Percentiles rank a stretch among this genome's conserved stretches.
phyloP scores from a whole-genome alignment of 2,113 vertebrate species.

The Bubo scandiacus region DNA sequence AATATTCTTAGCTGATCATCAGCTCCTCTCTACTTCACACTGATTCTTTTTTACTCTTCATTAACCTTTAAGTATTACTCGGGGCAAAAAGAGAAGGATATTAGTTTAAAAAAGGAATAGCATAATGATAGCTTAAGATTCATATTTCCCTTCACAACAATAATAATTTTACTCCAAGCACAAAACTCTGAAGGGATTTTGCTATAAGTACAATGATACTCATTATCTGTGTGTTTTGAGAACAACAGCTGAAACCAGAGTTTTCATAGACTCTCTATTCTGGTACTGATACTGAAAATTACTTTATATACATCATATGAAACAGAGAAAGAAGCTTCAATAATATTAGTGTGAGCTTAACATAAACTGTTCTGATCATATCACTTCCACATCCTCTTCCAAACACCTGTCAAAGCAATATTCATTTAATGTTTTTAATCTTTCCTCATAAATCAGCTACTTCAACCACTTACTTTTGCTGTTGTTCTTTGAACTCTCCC shows the following conservation, averaged over 20 bases:
- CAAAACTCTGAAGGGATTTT: background rate
- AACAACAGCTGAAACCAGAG: conserved; percentile 8
- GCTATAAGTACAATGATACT: background rate
- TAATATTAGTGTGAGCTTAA: background rate
- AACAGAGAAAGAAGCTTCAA: conserved; percentile 56
- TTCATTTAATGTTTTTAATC: background rate
- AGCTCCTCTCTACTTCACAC: background rate
- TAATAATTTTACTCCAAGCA: background rate
- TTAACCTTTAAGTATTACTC: background rate
- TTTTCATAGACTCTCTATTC: background rate
- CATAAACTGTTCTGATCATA: background rate
- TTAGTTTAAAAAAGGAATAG: background rate
- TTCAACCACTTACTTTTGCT: background rate
- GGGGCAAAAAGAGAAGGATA: background rate
- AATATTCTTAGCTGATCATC: background rate
- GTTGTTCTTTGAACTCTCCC: background rate
- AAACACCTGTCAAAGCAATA: conserved; percentile 39
- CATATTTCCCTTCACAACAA: background rate
- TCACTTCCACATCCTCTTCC: conserved; percentile 7
- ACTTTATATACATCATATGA: background rate
- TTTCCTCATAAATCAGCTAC: background rate
- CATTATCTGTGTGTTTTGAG: background rate
- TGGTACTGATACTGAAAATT: conserved; percentile 29
- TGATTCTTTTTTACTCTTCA: background rate
- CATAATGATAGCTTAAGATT: background rate